Conservation (phyloP, 2,113 vertebrate species). For the Andinoacara biseriatus region DNA sequence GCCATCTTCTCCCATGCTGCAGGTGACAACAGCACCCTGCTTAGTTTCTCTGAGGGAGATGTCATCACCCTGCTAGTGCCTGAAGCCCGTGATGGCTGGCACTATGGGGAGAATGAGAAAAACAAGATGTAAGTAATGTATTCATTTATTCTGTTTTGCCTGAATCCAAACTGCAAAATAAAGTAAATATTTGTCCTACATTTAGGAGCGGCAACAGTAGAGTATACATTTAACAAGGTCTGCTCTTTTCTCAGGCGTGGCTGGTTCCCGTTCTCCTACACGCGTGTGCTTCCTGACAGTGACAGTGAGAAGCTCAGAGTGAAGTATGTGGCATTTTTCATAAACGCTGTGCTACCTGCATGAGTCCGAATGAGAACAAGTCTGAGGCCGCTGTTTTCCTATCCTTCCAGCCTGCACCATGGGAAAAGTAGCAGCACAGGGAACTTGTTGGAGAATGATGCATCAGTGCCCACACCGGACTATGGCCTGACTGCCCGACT, state of each 20-base stretch:
- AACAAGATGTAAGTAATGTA: conserved; percentile 89
- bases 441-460: conserved; percentile 93
- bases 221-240: background rate
- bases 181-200: background rate
- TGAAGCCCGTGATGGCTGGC: conserved; percentile 96
- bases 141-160: conserved; percentile 1
- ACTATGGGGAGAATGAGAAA: conserved; percentile 98
- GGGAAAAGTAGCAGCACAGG: conserved; percentile 99
- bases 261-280: conserved; percentile 99
- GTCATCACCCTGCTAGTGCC: conserved; percentile 97
- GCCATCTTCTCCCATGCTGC: conserved; percentile 98
- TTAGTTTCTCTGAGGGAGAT: conserved; percentile 97
- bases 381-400: conserved; percentile 25
- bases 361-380: background rate
- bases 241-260: conserved; percentile 85
- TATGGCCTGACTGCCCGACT: conserved; percentile 92
- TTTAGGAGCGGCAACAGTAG: background rate
- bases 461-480: conserved; percentile 91
- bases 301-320: conserved; percentile 88
- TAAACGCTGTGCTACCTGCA: background rate
- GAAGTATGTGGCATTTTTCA: conserved; percentile 82
- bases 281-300: conserved; percentile 88
- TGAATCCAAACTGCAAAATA: background rate
- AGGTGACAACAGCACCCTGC: conserved; percentile 93
- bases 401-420: conserved; percentile 86